phyloP scores from a whole-genome alignment of 2,113 vertebrate genomes.

The Nothobranchius furzeri region DNA sequence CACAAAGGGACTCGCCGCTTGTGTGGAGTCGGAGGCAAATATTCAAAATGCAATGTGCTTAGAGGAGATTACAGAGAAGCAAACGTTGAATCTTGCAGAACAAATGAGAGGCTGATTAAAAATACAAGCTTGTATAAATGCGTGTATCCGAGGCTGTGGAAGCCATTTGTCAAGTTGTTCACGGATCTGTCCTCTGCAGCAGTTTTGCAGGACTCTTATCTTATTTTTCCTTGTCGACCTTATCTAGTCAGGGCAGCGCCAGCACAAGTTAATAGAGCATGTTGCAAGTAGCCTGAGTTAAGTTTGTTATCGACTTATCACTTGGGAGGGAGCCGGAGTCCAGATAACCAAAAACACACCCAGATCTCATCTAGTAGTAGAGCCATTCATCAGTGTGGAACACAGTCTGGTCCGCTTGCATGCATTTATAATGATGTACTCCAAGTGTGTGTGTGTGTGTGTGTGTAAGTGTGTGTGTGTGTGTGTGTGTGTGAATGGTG shows the following conservation, averaged over 20 bases:
- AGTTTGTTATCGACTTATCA: constrained; percentile 37
- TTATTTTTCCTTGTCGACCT: constrained; percentile 16
- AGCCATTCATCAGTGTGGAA: constrained; percentile 58
- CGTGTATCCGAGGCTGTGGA: constrained; percentile 15
- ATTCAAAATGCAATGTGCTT: constrained; percentile 53
- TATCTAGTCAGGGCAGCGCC: constrained; percentile 31
- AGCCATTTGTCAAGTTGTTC: constrained; percentile 31
- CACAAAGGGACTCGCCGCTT: constrained; percentile 42
- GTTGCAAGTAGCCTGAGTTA: constrained; percentile 18
- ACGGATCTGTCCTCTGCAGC: constrained; percentile 26
- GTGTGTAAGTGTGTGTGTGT: constrained; percentile 24
- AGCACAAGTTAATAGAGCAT: constrained; percentile 27
- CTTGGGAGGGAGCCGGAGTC: constrained; percentile 23
- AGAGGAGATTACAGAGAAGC: constrained; percentile 48
- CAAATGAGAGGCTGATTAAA: constrained; percentile 45
- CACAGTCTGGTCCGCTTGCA: constrained; percentile 37
- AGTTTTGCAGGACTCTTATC: constrained; percentile 38
- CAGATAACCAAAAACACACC: constrained; percentile 45
- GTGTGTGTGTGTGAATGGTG: constrained; percentile 23
- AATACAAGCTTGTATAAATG: constrained; percentile 20
- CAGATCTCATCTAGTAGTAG: constrained; percentile 46
- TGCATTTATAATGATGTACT: constrained; percentile 54
- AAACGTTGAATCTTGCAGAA: constrained; percentile 52
- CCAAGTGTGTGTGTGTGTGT: constrained; percentile 10
- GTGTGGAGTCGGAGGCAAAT: constrained; percentile 30